A percentile compares a stretch with the other conserved stretches of the same genome.
Evolutionary conservation across 2,797 vertebrate species (phyloP).

Genomic region (Psittacula echo): DNA sequence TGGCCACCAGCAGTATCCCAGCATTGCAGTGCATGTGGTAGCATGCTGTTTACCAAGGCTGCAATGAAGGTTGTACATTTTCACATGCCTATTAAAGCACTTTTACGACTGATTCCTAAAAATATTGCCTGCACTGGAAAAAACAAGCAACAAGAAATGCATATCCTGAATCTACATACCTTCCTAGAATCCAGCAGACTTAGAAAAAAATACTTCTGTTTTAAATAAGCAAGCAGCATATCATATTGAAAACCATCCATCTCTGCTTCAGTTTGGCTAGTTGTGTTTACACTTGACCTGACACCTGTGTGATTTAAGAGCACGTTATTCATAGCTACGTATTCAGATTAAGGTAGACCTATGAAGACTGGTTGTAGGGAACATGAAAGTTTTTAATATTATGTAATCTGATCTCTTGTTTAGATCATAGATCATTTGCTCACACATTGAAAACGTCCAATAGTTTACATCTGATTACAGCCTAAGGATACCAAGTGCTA

Average conservation of each 20-base stretch:
- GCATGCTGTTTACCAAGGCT: background rate
- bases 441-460: background rate
- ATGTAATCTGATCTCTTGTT: background rate
- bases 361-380: background rate
- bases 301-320: background rate
- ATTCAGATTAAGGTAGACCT: background rate
- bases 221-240: background rate
- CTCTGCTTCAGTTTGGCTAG: background rate
- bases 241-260: fast-evolving
- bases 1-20: background rate
- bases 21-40: background rate
- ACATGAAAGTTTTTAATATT: background rate
- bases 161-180: background rate
- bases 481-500: background rate
- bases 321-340: background rate
- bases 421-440: background rate
- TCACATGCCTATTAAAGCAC: background rate
- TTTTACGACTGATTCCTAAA: background rate
- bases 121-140: background rate
- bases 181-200: background rate
- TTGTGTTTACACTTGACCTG: background rate
- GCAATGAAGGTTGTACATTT: background rate
- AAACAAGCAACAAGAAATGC: background rate
- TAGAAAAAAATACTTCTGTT: background rate
- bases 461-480: background rate